These are phyloP conservation scores for Pluvianellus socialis DNA, from an alignment of 2,113 vertebrate species.

Conservation along the genomic window DNA sequence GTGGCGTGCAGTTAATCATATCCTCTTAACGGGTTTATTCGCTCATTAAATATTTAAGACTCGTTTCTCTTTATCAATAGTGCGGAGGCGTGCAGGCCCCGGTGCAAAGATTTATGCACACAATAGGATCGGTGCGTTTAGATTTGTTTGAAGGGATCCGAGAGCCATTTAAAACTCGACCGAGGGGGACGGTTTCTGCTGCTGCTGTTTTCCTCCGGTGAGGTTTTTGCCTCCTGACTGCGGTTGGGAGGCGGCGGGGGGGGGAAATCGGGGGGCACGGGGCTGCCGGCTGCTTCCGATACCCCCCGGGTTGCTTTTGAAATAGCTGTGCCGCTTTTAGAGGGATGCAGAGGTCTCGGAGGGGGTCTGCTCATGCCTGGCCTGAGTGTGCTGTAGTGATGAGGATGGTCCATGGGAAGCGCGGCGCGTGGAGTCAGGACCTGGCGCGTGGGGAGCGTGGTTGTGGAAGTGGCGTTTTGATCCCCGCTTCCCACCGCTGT, in stretches of 20 bases:
- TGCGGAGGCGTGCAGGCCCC: conserved; percentile 63
- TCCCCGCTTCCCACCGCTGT: not conserved
- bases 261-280: not conserved
- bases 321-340: not conserved
- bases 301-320: not conserved
- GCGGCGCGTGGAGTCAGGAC: not conserved
- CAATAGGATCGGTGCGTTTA: conserved; percentile 54
- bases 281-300: not conserved
- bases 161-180: conserved; percentile 30
- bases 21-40: conserved; percentile 77
- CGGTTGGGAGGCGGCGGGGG: not conserved
- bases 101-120: conserved; percentile 66
- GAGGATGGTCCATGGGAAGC: fast-evolving
- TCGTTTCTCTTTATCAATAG: conserved; percentile 73
- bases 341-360: not conserved
- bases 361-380: not conserved
- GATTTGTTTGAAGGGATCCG: conserved; percentile 39
- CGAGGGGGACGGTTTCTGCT: not conserved
- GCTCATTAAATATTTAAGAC: conserved; percentile 76
- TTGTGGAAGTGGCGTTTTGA: not conserved
- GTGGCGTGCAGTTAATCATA: conserved; percentile 66
- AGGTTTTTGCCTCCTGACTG: not conserved
- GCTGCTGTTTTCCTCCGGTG: not conserved
- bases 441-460: not conserved
- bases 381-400: fast-evolving